A percentile compares a stretch with the other conserved stretches of the same genome.
These are phyloP conservation scores for Hormiphora californensis DNA, from an alignment of 37 sponge, comb jelly and placozoan genomes.

Conservation along the genomic window DNA sequence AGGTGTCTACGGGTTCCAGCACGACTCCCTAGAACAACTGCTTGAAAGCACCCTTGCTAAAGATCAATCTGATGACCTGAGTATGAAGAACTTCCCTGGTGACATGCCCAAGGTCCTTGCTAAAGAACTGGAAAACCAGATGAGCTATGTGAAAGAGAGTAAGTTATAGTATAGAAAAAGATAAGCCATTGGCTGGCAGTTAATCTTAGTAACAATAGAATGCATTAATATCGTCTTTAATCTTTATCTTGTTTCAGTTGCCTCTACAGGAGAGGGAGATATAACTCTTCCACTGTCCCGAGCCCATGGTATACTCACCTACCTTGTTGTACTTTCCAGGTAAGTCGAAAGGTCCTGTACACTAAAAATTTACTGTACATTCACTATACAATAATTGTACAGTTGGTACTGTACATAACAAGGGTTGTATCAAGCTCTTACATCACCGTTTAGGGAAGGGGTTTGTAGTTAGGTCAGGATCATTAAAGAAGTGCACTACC, in stretches of 20 bases:
- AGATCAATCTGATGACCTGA: conserved; percentile 11
- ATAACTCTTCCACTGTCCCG: conserved; percentile 3
- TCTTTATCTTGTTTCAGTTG: too few species aligned
- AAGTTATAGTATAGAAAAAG: not conserved
- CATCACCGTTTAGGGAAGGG: too few species aligned
- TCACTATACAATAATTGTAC: too few species aligned
- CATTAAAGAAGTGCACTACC: too few species aligned
- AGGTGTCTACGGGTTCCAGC: conserved; percentile 38
- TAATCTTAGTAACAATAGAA: too few species aligned
- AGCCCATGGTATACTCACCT: conserved; percentile 27
- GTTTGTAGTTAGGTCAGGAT: too few species aligned
- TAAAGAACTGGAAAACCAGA: conserved; percentile 49
- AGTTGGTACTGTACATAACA: too few species aligned
- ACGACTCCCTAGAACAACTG: not conserved
- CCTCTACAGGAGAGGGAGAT: conserved; percentile 1
- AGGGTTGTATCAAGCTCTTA: too few species aligned
- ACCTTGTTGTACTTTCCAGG: conserved; percentile 33
- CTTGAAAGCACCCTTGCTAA: conserved; percentile 15
- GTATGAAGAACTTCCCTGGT: conserved; percentile 8
- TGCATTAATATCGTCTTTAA: too few species aligned
- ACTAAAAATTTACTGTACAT: too few species aligned
- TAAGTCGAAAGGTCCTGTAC: too few species aligned
- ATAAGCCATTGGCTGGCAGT: not conserved
- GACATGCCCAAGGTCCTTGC: conserved; percentile 38
- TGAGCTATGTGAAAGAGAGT: conserved; percentile 42